phyloP scores from a whole-genome alignment of 2,888 invertebrate genomes.

The Coleophora deauratella region DNA sequence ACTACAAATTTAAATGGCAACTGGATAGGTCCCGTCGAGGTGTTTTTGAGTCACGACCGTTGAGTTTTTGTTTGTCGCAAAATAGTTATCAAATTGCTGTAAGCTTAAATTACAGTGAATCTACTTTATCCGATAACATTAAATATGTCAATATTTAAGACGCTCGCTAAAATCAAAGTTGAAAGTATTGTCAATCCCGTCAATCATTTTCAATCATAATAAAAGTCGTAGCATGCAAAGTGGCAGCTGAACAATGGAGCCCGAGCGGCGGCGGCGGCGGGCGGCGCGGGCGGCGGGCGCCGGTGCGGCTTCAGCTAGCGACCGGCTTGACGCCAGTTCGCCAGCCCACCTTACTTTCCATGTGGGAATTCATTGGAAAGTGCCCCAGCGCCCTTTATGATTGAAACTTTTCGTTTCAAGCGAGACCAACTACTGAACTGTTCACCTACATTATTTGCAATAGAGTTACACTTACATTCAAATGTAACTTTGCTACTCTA shows the following conservation, averaged over 20 bases:
- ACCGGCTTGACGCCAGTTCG: conserved; percentile 20
- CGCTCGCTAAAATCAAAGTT: not conserved
- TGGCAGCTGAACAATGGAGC: conserved; percentile 53
- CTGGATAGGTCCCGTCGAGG: conserved; percentile 40
- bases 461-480: too few species aligned
- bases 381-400: conserved; percentile 30
- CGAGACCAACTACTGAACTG: conserved; percentile 14
- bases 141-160: too few species aligned
- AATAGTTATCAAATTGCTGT: conserved; percentile 4
- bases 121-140: too few species aligned
- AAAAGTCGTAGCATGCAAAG: conserved; percentile 44
- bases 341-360: conserved; percentile 50
- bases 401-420: conserved; percentile 18
- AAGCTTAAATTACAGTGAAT: not conserved
- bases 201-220: conserved; percentile 35
- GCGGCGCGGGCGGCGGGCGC: conserved; percentile 36
- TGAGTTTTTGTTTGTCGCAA: conserved; percentile 13
- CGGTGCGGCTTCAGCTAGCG: too few species aligned
- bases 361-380: conserved; percentile 45
- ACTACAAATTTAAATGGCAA: conserved; percentile 49
- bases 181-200: conserved; percentile 28
- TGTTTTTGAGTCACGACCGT: conserved; percentile 21
- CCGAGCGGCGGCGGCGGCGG: conserved; percentile 48
- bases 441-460: not conserved
- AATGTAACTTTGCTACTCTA: too few species aligned